Evolutionary conservation across 2,113 vertebrate species (phyloP), one percentile per base, ranked within the genome.

Genomic region (Xiphias gladius): DNA sequence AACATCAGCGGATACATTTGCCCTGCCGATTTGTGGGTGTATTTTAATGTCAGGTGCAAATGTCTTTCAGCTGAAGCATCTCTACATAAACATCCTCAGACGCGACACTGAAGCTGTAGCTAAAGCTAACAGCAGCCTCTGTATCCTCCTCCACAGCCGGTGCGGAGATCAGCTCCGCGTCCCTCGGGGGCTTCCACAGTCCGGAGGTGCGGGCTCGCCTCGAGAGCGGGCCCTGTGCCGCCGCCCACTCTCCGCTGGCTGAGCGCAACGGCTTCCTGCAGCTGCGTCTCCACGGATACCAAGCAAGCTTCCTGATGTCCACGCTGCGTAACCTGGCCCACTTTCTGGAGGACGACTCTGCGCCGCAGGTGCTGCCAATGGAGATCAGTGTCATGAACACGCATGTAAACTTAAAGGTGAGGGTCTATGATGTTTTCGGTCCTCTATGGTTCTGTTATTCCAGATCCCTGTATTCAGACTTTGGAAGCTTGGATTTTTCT

Each of bases 231-330:
- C 97, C 97, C 5, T 90, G 95, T 68, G 97, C 97, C 75, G 94
- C 95, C 43, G 91, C 95, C 68, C 96, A 96, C 91, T 99, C 98
- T 61, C 92, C 95, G 2, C 95, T 99, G 89, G 97, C 97, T 57
- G 96, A 97, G 69, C 97, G 96, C 92, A 99, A 97, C 8, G 97
- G 98, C 76, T 99, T 98, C 95, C 95, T 99, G 83, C 97, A 97
- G 76, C 98, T 98, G 92, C 96, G 95, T 7, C 93, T 99, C 67
- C 95, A 96, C 70, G 96, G 97, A 65, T 97, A 99, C 91, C 96
- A 89, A n/a, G 95, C 97, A 0, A 96, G 95, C 91, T 97, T 99
- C 87, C 85, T 99, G 85, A 97, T 96, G 32, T 98, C 98, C 84
- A 97, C 97, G 65, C 95, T 99, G 73, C 94, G 93, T 52, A 99